phyloP scores from a whole-genome alignment of 1,140 invertebrate genomes.

The Trypoxylus dichotomus region DNA sequence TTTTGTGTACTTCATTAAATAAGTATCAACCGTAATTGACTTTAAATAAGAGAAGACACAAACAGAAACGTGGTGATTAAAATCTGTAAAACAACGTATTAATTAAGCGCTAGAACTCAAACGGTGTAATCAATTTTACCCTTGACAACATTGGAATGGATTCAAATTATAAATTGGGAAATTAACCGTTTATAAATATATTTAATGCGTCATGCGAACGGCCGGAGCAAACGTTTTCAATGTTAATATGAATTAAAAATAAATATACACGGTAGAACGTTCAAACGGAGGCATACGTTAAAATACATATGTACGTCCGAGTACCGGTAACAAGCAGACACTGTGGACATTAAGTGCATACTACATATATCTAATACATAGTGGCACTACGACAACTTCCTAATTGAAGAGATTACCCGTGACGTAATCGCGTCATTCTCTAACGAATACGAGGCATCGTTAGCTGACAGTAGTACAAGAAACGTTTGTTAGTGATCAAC shows the following conservation, averaged over 20 bases:
- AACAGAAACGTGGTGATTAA: background rate
- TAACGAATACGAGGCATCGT: background rate
- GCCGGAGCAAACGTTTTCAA: constrained; percentile 1
- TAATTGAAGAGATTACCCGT: constrained; percentile 4
- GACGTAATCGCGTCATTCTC: background rate
- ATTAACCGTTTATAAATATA: constrained; percentile 23
- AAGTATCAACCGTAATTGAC: background rate
- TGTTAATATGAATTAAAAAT: constrained; percentile 23
- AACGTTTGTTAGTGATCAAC: background rate
- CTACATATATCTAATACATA: background rate
- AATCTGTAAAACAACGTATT: background rate
- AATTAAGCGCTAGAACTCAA: background rate
- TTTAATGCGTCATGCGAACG: constrained; percentile 7
- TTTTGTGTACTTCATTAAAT: no score
- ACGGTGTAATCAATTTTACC: constrained; percentile 13
- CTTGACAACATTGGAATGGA: constrained; percentile 23
- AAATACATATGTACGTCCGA: background rate
- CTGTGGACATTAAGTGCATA: background rate
- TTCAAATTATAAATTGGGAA: constrained; percentile 26
- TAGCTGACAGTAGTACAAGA: background rate
- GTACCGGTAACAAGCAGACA: background rate
- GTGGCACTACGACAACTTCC: background rate
- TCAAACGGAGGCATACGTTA: background rate
- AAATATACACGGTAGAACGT: background rate
- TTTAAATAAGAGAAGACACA: background rate